These are phyloP conservation scores for Discoglossus pictus DNA, from an alignment of 2,797 vertebrate genomes.

Conservation along the genomic window DNA sequence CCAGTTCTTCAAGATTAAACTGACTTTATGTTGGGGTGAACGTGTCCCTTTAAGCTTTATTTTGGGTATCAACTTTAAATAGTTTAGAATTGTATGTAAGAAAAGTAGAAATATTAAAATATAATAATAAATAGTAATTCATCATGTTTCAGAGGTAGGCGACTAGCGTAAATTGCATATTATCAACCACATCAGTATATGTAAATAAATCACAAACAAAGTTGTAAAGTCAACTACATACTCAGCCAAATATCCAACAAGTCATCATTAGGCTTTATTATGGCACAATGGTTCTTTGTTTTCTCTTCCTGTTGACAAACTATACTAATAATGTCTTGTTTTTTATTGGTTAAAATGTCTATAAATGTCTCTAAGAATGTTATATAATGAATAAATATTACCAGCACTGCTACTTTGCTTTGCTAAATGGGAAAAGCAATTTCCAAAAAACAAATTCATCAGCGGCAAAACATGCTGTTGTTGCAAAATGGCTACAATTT, in stretches of 20 bases:
- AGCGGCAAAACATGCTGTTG: neutral
- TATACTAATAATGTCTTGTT: neutral
- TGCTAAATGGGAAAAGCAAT: neutral
- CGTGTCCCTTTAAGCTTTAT: too few relatives aligned
- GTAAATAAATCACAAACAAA: neutral
- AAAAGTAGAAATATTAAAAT: too few relatives aligned
- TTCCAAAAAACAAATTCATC: conserved; percentile 9
- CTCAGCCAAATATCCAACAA: too few relatives aligned
- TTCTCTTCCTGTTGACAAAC: too few relatives aligned
- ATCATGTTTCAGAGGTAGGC: neutral
- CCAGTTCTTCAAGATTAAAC: too few relatives aligned
- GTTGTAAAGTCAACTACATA: too few relatives aligned
- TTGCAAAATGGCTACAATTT: neutral
- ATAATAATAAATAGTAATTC: too few relatives aligned
- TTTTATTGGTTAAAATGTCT: conserved; percentile 5
- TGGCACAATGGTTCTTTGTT: too few relatives aligned
- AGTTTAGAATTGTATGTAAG: too few relatives aligned
- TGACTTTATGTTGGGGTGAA: too few relatives aligned
- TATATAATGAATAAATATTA: neutral
- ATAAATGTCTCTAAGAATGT: neutral
- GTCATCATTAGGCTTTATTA: too few relatives aligned
- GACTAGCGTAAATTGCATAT: neutral
- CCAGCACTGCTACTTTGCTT: neutral
- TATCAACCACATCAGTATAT: neutral
- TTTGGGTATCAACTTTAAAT: too few relatives aligned